Conservation (phyloP, 2,113 vertebrate species). For the Machaerirhynchus nigripectus region DNA sequence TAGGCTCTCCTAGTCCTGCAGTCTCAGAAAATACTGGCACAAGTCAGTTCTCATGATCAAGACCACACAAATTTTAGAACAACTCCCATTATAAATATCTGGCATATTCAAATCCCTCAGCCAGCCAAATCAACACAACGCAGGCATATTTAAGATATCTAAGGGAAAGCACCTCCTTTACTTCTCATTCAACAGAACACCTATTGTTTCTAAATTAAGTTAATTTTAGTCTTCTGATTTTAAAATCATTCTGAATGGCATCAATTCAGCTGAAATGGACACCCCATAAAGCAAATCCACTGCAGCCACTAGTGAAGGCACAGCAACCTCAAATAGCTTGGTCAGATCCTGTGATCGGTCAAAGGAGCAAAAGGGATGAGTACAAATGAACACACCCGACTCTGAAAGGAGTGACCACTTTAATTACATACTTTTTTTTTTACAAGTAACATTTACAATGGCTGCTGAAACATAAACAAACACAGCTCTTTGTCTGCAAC, state of each 20-base stretch:
- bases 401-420: background rate
- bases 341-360: background rate
- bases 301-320: background rate
- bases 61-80: background rate
- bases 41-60: background rate
- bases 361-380: background rate
- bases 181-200: background rate
- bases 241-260: background rate
- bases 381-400: rapidly evolving
- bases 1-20: background rate
- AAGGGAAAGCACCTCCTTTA: background rate
- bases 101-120: background rate
- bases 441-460: background rate
- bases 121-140: background rate
- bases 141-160: background rate
- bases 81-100: background rate
- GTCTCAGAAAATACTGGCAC: background rate
- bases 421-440: background rate
- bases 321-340: background rate
- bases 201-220: background rate
- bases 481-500: background rate
- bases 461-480: background rate
- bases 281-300: background rate
- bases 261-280: background rate
- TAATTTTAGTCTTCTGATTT: background rate